Percentiles rank a stretch among this genome's conserved stretches.
phyloP scores from a whole-genome alignment of 2,113 vertebrate species.

The Phaethon lepturus region DNA sequence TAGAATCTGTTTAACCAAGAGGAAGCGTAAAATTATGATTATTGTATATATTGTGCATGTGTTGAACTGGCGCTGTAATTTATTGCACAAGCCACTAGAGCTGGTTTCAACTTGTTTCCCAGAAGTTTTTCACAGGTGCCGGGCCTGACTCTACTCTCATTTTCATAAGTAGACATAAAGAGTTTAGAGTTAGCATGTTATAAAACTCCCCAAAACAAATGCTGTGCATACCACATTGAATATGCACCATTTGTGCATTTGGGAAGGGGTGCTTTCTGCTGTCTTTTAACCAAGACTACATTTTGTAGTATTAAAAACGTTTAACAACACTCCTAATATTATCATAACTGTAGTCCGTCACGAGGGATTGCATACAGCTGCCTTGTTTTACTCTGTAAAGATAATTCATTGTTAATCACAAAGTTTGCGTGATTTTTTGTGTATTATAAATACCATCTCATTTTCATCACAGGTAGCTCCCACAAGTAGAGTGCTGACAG shows the following conservation, averaged over 20 bases:
- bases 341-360: background rate
- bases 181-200: fast-evolving
- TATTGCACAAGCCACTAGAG: background rate
- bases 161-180: background rate
- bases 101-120: background rate
- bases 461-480: background rate
- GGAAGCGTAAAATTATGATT: background rate
- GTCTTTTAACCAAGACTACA: background rate
- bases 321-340: background rate
- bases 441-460: background rate
- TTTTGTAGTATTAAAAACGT: background rate
- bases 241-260: background rate
- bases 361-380: background rate
- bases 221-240: background rate
- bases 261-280: background rate
- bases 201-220: background rate
- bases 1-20: background rate
- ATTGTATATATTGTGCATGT: background rate
- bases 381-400: background rate
- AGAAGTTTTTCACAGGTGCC: background rate
- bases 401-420: background rate
- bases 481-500: fast-evolving
- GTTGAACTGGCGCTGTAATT: background rate
- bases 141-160: background rate
- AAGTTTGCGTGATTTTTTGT: background rate